A percentile compares a stretch with the other conserved stretches of the same genome.
Conservation (phyloP, 2,888 invertebrate species). For the Morpho deidamia region DNA sequence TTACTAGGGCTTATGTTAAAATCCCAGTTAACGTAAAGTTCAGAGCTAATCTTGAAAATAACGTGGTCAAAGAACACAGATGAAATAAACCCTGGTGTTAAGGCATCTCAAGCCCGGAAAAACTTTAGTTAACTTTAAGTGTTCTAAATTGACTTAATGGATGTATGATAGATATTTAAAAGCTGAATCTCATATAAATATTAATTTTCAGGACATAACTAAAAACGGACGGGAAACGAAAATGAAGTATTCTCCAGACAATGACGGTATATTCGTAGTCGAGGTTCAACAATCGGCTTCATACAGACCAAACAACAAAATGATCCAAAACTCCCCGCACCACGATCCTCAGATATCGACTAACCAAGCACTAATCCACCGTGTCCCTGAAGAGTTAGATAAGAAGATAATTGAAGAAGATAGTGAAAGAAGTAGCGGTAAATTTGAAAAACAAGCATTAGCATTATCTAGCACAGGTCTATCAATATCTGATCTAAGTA, state of each 20-base stretch:
- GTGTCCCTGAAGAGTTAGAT: conserved; percentile 61
- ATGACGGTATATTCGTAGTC: conserved; percentile 86
- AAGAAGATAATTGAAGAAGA: conserved; percentile 51
- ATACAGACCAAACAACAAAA: conserved; percentile 61
- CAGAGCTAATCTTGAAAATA: too few species aligned
- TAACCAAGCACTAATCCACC: conserved; percentile 68
- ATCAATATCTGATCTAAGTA: conserved; percentile 88
- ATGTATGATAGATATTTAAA: too few species aligned
- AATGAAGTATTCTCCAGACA: conserved; percentile 85
- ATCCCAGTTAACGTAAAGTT: too few species aligned
- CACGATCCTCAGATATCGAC: conserved; percentile 67
- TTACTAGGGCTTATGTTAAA: too few species aligned
- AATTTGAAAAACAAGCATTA: conserved; percentile 60
- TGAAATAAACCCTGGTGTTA: too few species aligned
- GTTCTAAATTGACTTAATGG: too few species aligned
- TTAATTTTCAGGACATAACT: conserved; percentile 80
- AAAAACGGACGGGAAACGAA: conserved; percentile 85
- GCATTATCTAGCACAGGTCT: conserved; percentile 85
- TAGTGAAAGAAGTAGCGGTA: conserved; percentile 47
- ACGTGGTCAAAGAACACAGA: too few species aligned
- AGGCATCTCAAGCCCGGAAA: too few species aligned
- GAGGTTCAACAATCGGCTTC: conserved; percentile 78
- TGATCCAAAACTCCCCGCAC: conserved; percentile 48
- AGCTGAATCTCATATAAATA: too few species aligned
- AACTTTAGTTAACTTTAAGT: too few species aligned